Evolutionary conservation across 2,113 vertebrate species (phyloP).

Genomic region (Heliornis fulica): DNA sequence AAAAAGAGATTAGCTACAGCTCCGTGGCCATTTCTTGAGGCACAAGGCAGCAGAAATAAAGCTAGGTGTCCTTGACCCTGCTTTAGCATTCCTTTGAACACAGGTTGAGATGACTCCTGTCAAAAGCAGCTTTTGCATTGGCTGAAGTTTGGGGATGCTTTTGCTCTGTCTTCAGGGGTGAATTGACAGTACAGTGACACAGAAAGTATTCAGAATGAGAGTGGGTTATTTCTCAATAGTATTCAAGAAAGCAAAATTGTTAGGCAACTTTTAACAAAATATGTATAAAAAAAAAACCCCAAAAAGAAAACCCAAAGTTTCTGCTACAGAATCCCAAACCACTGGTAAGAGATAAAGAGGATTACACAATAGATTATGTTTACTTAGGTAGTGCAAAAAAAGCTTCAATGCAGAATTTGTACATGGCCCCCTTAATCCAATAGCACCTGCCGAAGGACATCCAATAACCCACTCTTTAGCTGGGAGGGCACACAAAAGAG

Average conservation of each 20-base stretch:
- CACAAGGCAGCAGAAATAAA: background rate
- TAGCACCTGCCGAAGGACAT: slow-evolving; percentile 74
- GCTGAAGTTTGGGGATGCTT: background rate
- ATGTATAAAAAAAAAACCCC: background rate
- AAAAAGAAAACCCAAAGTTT: background rate
- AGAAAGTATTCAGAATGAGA: background rate
- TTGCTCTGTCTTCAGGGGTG: background rate
- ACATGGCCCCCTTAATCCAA: slow-evolving; percentile 59
- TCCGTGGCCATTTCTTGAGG: background rate
- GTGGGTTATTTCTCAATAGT: background rate
- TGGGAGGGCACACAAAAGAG: slow-evolving; percentile 4
- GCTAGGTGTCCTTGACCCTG: background rate
- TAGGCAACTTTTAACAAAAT: background rate
- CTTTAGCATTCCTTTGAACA: background rate
- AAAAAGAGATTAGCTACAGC: background rate
- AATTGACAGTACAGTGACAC: background rate
- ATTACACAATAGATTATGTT: slow-evolving; percentile 10
- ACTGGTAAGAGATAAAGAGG: background rate
- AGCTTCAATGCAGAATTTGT: slow-evolving; percentile 31
- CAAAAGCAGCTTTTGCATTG: background rate
- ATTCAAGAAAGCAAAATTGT: background rate
- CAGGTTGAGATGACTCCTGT: background rate
- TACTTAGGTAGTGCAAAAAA: background rate
- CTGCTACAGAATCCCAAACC: background rate
- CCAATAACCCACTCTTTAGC: slow-evolving; percentile 69